Percentiles rank a stretch among this genome's conserved stretches.
phyloP scores from a whole-genome alignment of 2,888 invertebrate genomes.

The Prosopocoilus inquinatus region DNA sequence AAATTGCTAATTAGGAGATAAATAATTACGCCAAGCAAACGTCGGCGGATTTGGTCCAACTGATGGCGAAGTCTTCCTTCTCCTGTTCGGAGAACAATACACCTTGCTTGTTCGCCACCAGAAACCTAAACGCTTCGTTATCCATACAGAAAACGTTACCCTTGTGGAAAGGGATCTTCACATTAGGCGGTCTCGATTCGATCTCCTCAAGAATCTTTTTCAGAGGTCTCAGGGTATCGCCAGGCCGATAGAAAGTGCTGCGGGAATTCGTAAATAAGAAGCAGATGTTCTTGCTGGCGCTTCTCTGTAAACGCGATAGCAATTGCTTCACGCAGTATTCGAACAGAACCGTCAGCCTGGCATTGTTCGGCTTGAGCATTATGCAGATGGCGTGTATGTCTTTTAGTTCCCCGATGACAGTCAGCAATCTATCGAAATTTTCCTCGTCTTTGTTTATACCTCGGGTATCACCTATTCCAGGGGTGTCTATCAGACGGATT shows the following conservation, averaged over 20 bases:
- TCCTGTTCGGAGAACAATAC: constrained; percentile 9
- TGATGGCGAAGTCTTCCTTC: constrained; percentile 9
- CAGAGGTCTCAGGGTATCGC: constrained; percentile 21
- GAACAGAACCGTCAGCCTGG: constrained; percentile 21
- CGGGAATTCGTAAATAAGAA: constrained; percentile 25
- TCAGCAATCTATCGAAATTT: constrained; percentile 38
- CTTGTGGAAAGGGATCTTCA: constrained; percentile 13
- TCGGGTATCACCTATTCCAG: constrained; percentile 32
- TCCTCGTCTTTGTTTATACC: constrained; percentile 33
- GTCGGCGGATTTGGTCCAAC: constrained; percentile 16
- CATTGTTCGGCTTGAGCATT: constrained; percentile 24
- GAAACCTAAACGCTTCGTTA: constrained; percentile 22
- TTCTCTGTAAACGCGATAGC: constrained; percentile 20
- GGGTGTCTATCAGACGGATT: constrained; percentile 21
- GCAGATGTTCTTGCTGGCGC: constrained; percentile 21
- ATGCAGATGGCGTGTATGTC: constrained; percentile 23
- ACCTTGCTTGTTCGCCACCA: constrained; percentile 9
- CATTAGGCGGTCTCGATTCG: constrained; percentile 9
- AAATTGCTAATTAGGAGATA: neutral
- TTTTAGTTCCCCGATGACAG: constrained; percentile 14
- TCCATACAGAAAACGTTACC: constrained; percentile 21
- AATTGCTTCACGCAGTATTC: constrained; percentile 25
- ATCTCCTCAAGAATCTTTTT: constrained; percentile 12
- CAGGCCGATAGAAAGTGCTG: constrained; percentile 22
- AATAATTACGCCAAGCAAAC: constrained; percentile 13